phyloP scores from a whole-genome alignment of 2,113 vertebrate genomes.

The Alexandromys fortis region DNA sequence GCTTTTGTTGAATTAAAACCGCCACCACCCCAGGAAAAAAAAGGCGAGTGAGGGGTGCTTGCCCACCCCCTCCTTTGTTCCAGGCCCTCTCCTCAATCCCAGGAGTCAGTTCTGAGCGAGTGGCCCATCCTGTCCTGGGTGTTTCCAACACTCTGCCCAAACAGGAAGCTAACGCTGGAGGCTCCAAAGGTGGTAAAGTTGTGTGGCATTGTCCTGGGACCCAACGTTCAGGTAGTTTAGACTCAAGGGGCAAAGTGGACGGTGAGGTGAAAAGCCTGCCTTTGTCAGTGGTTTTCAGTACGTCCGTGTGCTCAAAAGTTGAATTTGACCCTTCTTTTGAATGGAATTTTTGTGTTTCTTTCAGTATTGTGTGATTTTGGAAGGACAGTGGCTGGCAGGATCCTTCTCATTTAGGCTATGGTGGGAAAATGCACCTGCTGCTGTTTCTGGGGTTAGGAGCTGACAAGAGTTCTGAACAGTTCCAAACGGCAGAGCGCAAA shows the following conservation, averaged over 20 bases:
- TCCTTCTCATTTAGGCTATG: background rate
- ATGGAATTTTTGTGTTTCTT: background rate
- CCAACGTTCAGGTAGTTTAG: background rate
- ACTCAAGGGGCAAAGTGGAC: background rate
- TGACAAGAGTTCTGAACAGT: background rate
- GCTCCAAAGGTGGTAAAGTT: background rate
- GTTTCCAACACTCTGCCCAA: background rate
- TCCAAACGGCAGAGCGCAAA: background rate
- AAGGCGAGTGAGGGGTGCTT: background rate
- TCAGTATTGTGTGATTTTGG: background rate
- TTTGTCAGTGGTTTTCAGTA: background rate
- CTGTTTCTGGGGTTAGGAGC: background rate
- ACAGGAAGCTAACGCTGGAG: background rate
- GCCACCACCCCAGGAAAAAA: background rate
- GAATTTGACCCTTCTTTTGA: constrained; percentile 14
- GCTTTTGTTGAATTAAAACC: background rate
- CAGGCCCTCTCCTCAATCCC: background rate
- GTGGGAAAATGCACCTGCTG: background rate
- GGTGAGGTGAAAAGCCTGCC: background rate
- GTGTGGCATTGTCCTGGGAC: background rate
- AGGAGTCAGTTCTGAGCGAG: background rate
- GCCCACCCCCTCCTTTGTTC: too few relatives aligned
- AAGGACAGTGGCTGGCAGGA: background rate
- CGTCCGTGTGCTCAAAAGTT: background rate
- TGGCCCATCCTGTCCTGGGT: constrained; percentile 15